A percentile compares a stretch with the other conserved stretches of the same genome.
Evolutionary conservation across 1,140 invertebrate genomes (phyloP).

Genomic region (Nomia melanderi): DNA sequence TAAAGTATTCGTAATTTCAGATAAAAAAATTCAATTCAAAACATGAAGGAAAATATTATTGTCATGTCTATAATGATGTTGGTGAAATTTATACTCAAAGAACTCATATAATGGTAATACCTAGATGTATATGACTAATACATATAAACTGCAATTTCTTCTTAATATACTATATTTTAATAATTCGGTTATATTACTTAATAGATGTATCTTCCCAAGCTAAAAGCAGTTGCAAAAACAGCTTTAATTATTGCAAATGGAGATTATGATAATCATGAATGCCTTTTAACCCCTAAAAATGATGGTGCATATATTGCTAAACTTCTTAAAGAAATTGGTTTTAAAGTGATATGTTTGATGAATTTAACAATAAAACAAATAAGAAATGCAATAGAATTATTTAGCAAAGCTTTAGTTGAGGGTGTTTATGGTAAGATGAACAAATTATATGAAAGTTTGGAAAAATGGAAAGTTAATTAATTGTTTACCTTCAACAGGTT

Average conservation of each 20-base stretch:
- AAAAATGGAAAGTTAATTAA: constrained; percentile 9
- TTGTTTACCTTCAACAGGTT: constrained; percentile 58
- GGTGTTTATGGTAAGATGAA: constrained; percentile 71
- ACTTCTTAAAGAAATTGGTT: constrained; percentile 72
- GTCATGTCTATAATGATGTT: constrained; percentile 64
- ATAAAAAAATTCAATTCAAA: constrained; percentile 64
- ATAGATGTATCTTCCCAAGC: constrained; percentile 63
- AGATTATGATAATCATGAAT: constrained; percentile 66
- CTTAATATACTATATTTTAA: constrained; percentile 12
- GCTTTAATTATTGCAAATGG: constrained; percentile 76
- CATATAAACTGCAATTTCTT: too few species aligned
- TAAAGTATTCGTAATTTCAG: constrained; percentile 46
- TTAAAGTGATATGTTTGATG: constrained; percentile 72
- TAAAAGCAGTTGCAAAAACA: constrained; percentile 73
- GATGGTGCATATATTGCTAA: constrained; percentile 72
- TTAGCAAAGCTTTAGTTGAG: constrained; percentile 65
- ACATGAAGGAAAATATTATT: constrained; percentile 72
- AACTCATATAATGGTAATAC: constrained; percentile 65
- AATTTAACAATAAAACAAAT: constrained; percentile 72
- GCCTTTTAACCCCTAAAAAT: constrained; percentile 69
- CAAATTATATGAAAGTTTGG: background rate
- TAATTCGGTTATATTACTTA: constrained; percentile 15
- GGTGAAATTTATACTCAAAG: constrained; percentile 65
- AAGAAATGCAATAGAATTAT: constrained; percentile 71
- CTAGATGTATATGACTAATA: constrained; percentile 2